These are phyloP conservation scores for Pelobates fuscus DNA, from an alignment of 2,113 vertebrate genomes.

Conservation along the genomic window DNA sequence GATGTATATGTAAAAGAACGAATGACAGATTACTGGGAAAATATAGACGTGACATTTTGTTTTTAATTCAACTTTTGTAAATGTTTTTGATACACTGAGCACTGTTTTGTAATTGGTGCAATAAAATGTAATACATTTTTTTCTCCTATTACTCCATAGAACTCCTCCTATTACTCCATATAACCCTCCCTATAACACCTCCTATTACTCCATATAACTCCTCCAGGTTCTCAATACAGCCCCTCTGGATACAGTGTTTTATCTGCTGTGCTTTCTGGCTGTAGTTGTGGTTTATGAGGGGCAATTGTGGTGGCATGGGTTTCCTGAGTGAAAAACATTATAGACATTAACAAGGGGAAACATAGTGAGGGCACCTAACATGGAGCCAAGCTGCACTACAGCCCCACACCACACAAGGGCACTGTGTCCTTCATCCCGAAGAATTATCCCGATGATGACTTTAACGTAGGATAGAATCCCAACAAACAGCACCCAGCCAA, in stretches of 20 bases:
- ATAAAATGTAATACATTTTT: too few species aligned
- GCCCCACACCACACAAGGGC: constrained; percentile 82
- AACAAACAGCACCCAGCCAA: constrained; percentile 71
- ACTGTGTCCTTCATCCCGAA: constrained; percentile 77
- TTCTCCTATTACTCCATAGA: background rate
- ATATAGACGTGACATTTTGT: too few species aligned
- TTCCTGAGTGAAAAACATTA: constrained; percentile 68
- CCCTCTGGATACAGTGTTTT: too few species aligned
- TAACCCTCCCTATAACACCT: background rate
- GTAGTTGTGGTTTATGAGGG: background rate
- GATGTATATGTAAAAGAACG: too few species aligned
- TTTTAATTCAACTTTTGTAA: too few species aligned
- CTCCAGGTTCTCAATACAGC: background rate
- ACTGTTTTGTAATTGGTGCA: too few species aligned
- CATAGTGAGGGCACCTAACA: constrained; percentile 74
- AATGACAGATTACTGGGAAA: too few species aligned
- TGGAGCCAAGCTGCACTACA: constrained; percentile 80
- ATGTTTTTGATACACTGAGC: too few species aligned
- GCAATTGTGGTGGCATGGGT: constrained; percentile 72
- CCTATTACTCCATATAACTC: background rate
- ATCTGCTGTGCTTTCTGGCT: background rate
- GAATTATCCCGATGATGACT: constrained; percentile 75
- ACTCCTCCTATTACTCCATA: background rate
- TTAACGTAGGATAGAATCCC: constrained; percentile 78
- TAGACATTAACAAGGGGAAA: constrained; percentile 76